phyloP scores from a whole-genome alignment of 2,113 vertebrate species.

The Shinisaurus crocodilurus region DNA sequence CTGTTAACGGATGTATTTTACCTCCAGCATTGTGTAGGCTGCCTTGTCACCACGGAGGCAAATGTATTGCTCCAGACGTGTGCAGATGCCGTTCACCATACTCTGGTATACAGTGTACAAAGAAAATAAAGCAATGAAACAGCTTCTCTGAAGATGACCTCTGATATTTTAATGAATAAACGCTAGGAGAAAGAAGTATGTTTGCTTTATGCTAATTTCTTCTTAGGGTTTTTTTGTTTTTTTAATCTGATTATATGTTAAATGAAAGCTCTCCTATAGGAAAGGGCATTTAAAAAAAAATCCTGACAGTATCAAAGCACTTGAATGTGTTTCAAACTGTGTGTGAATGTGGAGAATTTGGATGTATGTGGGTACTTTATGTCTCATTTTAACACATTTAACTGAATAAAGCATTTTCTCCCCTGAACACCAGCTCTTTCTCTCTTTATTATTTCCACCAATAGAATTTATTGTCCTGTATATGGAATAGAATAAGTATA shows the following conservation, averaged over 20 bases:
- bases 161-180: conserved; percentile 10
- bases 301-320: conserved; percentile 25
- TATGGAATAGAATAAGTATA: not conserved
- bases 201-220: not conserved
- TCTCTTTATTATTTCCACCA: not conserved
- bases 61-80: conserved; percentile 83
- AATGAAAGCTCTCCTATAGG: conserved; percentile 19
- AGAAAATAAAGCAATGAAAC: conserved; percentile 77
- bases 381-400: conserved; percentile 29
- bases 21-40: conserved; percentile 81
- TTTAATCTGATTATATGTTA: conserved; percentile 18
- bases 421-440: not conserved
- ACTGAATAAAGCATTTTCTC: conserved; percentile 40
- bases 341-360: not conserved
- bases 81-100: conserved; percentile 81
- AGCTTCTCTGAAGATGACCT: conserved; percentile 16
- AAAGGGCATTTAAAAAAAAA: conserved; percentile 13
- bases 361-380: not conserved
- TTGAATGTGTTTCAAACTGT: conserved; percentile 2
- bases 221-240: conserved; percentile 38
- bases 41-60: conserved; percentile 84
- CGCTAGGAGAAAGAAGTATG: not conserved
- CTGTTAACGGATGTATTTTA: conserved; percentile 40
- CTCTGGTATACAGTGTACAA: conserved; percentile 80
- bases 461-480: not conserved